Evolutionary conservation across 2,888 invertebrate genomes (phyloP).

Genomic region (Caenorhabditis doughertyi): DNA sequence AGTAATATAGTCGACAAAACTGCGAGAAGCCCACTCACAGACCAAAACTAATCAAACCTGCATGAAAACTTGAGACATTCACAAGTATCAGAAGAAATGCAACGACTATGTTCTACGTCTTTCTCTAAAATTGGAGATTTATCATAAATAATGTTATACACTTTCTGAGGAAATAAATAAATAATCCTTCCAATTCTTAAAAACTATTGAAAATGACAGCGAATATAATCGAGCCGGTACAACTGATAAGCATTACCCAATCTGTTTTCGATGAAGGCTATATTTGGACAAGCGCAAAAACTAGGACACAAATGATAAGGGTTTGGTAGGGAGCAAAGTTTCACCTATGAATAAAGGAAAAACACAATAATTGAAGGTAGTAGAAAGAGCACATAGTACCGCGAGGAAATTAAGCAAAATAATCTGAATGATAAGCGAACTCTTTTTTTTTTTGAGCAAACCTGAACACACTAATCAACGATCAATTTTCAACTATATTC

Average conservation of each 20-base stretch:
- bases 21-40: neutral
- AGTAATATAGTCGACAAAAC: too few relatives aligned
- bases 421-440: slow-evolving; percentile 28
- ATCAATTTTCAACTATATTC: neutral
- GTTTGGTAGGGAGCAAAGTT: slow-evolving; percentile 1
- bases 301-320: slow-evolving; percentile 6
- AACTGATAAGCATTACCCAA: slow-evolving; percentile 14
- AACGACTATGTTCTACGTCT: neutral
- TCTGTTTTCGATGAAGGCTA: slow-evolving; percentile 44
- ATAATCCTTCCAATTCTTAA: neutral
- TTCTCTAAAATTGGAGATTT: neutral
- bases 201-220: slow-evolving; percentile 24
- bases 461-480: slow-evolving; percentile 9
- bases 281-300: slow-evolving; percentile 28
- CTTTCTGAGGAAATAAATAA: neutral
- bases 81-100: neutral
- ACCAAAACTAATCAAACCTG: slow-evolving; percentile 39
- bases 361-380: neutral
- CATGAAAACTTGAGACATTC: slow-evolving; percentile 19
- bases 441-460: neutral
- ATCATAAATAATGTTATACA: neutral
- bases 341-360: neutral
- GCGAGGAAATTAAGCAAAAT: neutral
- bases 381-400: neutral
- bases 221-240: slow-evolving; percentile 1